These are phyloP conservation scores for Willowsia nigromaculata DNA, from an alignment of 2,888 invertebrate genomes.

Conservation along the genomic window DNA sequence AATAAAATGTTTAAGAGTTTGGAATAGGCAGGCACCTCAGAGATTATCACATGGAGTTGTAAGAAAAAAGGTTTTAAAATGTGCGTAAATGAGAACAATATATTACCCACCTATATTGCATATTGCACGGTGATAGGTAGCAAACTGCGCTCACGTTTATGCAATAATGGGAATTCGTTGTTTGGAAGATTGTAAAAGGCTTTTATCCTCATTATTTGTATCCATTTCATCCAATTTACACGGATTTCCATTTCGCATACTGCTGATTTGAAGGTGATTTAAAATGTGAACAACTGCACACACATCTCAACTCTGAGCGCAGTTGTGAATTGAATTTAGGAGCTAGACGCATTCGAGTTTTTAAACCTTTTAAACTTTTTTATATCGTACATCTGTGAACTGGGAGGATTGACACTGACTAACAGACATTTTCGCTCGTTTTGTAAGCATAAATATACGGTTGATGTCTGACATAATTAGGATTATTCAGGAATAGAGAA, in stretches of 20 bases:
- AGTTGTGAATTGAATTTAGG: not conserved
- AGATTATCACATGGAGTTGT: not conserved
- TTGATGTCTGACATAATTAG: not conserved
- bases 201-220: not conserved
- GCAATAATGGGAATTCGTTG: not conserved
- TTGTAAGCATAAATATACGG: not conserved
- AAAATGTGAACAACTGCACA: not conserved
- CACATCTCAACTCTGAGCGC: not conserved
- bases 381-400: not conserved
- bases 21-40: not conserved
- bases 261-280: not conserved
- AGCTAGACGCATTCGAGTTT: not conserved
- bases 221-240: constrained; percentile 21
- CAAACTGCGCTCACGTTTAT: not conserved
- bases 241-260: not conserved
- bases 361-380: not conserved
- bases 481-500: not conserved
- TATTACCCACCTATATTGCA: too few relatives aligned
- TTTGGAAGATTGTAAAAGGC: not conserved
- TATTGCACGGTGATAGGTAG: too few relatives aligned
- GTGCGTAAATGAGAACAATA: not conserved
- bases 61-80: not conserved
- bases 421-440: not conserved
- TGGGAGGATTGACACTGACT: not conserved
- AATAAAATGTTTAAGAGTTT: not conserved